These are phyloP conservation scores for Acanthosepion lycidas DNA, from an alignment of 2,888 invertebrate genomes.

Conservation along the genomic window DNA sequence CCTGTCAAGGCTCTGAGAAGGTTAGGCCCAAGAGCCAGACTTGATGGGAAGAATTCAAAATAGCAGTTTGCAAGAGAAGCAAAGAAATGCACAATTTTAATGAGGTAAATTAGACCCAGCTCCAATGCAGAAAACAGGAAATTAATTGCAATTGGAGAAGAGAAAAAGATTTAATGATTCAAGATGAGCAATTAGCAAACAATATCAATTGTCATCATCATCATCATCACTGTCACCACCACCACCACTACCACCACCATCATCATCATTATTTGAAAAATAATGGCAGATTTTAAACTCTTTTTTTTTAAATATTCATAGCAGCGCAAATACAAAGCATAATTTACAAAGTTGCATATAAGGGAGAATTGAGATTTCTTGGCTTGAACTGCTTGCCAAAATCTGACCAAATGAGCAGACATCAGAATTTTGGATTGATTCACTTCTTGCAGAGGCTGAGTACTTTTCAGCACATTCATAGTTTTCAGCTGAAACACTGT, in stretches of 20 bases:
- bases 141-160: background rate
- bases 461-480: too few species aligned
- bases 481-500: too few species aligned
- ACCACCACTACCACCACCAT: background rate
- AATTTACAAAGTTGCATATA: too few species aligned
- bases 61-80: background rate
- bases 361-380: too few species aligned
- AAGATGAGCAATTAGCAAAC: background rate
- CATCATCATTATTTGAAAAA: too few species aligned
- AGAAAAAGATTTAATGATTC: constrained; percentile 2
- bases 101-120: background rate
- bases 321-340: too few species aligned
- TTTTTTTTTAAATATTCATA: too few species aligned
- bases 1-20: background rate
- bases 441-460: too few species aligned
- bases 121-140: background rate
- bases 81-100: constrained; percentile 33
- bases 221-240: background rate
- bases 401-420: too few species aligned
- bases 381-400: too few species aligned
- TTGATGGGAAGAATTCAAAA: background rate
- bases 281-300: too few species aligned
- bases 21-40: background rate
- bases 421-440: too few species aligned
- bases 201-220: background rate